Evolutionary conservation across 2,113 vertebrate species (phyloP), one percentile per base, ranked within the genome.

Genomic region (Hippocampus guttulatus): DNA sequence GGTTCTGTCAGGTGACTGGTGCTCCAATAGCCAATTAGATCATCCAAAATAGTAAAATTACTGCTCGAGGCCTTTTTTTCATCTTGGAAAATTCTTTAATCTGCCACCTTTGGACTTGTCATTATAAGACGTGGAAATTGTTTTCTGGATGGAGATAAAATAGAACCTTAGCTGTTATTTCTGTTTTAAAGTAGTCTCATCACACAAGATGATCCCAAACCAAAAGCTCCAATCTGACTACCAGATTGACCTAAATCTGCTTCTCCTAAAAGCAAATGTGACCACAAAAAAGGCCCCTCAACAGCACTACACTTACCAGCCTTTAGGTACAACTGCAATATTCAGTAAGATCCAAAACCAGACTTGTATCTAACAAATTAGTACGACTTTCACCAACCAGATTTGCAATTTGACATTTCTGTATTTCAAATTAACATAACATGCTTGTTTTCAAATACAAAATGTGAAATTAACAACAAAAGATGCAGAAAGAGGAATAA

Each of bases 21-120:
- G 72, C 84, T 71, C 74, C 43, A 73, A 82, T 54, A 74, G 78
- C 82, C 85, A 88, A 87, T 92, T 89, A 90, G 76, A 85, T 83
- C 76, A 78, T 73, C 74, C 71, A 67, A 88, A 90, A 84, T 81
- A 75, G 73, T 78, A 81, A 83, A 81, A 84, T 73, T 33, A 60
- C 67, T 70, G 54, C 52, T 54, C 82, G 81, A 75, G 70, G 61
- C 55, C 81, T 16, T 52, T 21, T 54, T 45, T 51, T 18, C 7
- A 18, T 65, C 43, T 65, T 27, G 23, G 23, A 18, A 27, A 47
- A 27, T 16, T 47, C 64, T 65, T 65, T 65, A 47, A 47, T 47
- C 64, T 27, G 23, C 15, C 64, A 65, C 64, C 64, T 65, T 65
- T 65, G 64, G 64, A 65, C 64, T 65, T 47, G 64, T 65, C 64